Evolutionary conservation across 2,888 invertebrate genomes (phyloP).

Genomic region (Venusia cambrica): DNA sequence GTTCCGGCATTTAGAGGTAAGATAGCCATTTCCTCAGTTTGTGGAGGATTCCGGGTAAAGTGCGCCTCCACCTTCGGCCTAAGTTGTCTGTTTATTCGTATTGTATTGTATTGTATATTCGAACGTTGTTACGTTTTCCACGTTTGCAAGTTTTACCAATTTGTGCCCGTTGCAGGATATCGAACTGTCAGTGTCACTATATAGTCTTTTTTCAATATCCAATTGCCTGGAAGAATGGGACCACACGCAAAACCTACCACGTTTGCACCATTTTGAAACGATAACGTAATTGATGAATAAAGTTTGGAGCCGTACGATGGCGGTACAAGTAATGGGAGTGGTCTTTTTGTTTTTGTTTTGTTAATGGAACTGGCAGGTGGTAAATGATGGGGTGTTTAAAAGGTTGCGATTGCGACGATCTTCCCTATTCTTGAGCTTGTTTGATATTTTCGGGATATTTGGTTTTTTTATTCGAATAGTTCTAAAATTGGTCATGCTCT

Average conservation of each 20-base stretch:
- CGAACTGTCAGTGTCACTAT: constrained; percentile 21
- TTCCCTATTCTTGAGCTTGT: not conserved
- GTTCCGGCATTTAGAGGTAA: too few species aligned
- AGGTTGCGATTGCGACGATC: not conserved
- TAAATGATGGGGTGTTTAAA: constrained; percentile 1
- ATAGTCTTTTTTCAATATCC: constrained; percentile 23
- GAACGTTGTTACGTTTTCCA: too few species aligned
- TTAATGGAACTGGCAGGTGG: too few species aligned
- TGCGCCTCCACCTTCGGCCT: too few species aligned
- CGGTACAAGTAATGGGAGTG: constrained; percentile 10
- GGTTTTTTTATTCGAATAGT: too few species aligned
- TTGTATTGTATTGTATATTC: too few species aligned
- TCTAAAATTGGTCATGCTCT: too few species aligned
- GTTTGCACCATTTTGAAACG: constrained; percentile 11
- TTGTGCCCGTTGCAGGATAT: constrained; percentile 12
- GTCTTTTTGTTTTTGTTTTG: too few species aligned
- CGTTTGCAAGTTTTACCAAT: constrained; percentile 1
- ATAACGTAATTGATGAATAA: constrained; percentile 11
- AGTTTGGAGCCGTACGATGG: constrained; percentile 15
- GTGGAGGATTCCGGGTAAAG: too few species aligned
- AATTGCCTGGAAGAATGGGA: constrained; percentile 18
- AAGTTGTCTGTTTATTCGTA: too few species aligned
- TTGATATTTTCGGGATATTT: too few species aligned
- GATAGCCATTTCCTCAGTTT: too few species aligned
- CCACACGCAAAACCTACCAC: constrained; percentile 17